Evolutionary conservation across 2,113 vertebrate genomes (phyloP).

Genomic region (Cyprinodon brontotheroides): DNA sequence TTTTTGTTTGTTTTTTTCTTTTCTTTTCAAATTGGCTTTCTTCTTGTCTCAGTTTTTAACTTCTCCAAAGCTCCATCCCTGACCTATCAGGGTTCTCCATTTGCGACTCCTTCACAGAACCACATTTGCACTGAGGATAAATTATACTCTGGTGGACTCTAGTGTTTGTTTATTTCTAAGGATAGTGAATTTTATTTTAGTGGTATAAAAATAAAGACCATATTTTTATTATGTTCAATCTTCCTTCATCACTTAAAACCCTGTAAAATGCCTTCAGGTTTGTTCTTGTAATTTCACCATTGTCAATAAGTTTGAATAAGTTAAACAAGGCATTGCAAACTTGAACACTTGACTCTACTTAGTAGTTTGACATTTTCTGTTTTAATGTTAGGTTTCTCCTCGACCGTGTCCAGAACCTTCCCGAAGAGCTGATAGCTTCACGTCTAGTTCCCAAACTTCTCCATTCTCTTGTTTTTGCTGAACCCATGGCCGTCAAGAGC

Average conservation of each 20-base stretch:
- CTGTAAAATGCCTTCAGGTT: neutral
- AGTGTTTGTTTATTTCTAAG: too few species aligned
- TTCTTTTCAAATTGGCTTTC: too few species aligned
- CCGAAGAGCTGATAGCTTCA: constrained; percentile 88
- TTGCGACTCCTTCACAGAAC: too few species aligned
- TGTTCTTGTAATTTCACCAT: neutral
- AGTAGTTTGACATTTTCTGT: neutral
- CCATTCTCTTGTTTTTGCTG: constrained; percentile 93
- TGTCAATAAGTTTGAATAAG: neutral
- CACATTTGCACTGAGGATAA: too few species aligned
- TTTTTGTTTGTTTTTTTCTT: too few species aligned
- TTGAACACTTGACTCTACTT: neutral
- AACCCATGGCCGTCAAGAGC: constrained; percentile 95
- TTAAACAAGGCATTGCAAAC: neutral
- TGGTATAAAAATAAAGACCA: neutral
- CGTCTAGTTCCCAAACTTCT: constrained; percentile 93
- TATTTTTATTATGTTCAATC: neutral
- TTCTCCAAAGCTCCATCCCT: too few species aligned
- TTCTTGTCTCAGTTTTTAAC: too few species aligned
- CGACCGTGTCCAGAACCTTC: constrained; percentile 88
- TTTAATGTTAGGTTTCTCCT: constrained; percentile 85
- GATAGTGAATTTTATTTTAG: too few species aligned
- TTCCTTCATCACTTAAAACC: neutral
- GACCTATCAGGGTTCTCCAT: too few species aligned
- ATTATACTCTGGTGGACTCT: too few species aligned